phyloP scores from a whole-genome alignment of 1,140 invertebrate genomes.

The Bombus vancouverensis region DNA sequence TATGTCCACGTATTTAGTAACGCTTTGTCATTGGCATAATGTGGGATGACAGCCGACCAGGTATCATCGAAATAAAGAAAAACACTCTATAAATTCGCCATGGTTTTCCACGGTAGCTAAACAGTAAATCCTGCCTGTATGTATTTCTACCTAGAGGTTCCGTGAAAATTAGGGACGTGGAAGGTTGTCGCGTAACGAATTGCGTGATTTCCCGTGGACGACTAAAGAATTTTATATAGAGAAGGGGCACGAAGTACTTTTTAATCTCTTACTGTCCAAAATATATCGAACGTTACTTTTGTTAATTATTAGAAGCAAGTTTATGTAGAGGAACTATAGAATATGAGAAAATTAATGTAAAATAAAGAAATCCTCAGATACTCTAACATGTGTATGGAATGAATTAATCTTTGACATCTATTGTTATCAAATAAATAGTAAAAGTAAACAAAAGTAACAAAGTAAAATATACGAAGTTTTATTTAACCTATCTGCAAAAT shows the following conservation, averaged over 20 bases:
- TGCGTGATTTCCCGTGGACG: conserved; percentile 46
- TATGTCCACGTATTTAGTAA: conserved; percentile 53
- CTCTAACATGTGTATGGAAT: not conserved
- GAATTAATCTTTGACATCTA: not conserved
- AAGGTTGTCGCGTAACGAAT: conserved; percentile 67
- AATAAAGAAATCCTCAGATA: too few relatives aligned
- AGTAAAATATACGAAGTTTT: not conserved
- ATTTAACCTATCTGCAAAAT: not conserved
- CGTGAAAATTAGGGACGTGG: conserved; percentile 43
- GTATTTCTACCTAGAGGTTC: not conserved
- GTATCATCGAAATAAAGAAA: conserved; percentile 11
- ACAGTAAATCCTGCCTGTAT: not conserved
- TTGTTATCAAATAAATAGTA: not conserved
- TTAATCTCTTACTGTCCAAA: conserved; percentile 40
- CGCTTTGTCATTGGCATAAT: conserved; percentile 37
- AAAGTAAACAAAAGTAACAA: too few relatives aligned
- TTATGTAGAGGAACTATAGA: too few relatives aligned
- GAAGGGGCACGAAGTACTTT: not conserved
- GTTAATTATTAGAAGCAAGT: not conserved
- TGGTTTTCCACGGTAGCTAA: conserved; percentile 48
- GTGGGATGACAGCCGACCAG: conserved; percentile 9
- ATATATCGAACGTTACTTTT: not conserved
- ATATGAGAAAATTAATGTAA: too few relatives aligned
- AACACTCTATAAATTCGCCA: conserved; percentile 57
- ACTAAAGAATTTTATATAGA: not conserved